A percentile compares a stretch with the other conserved stretches of the same genome.
Evolutionary conservation across 35 echinoderm and acorn worm species (phyloP).

Genomic region (Apostichopus parvimensis): DNA sequence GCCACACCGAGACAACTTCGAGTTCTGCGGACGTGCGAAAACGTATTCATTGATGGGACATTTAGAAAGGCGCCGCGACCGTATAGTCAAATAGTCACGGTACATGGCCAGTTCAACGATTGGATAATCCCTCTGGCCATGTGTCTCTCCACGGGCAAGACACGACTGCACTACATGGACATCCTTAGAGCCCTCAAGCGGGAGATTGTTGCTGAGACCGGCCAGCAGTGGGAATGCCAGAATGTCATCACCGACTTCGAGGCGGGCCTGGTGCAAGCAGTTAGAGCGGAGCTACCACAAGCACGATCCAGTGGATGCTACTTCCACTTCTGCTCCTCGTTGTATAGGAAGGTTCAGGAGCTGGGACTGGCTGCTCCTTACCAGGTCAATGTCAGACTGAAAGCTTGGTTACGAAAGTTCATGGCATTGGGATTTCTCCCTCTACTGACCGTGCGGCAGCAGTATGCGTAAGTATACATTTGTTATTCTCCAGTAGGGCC

Average conservation of each 20-base stretch:
- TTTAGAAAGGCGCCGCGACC: not conserved
- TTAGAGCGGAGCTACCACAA: constrained; percentile 49
- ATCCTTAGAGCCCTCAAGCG: constrained; percentile 52
- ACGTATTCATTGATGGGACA: constrained; percentile 1
- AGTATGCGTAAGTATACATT: constrained; percentile 24
- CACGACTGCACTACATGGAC: not conserved
- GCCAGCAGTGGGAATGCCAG: not conserved
- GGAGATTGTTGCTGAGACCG: constrained; percentile 35
- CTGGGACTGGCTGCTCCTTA: not conserved
- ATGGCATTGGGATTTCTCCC: not conserved
- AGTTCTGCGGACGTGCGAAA: constrained; percentile 18
- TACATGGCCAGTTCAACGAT: constrained; percentile 17
- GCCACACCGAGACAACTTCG: constrained; percentile 1
- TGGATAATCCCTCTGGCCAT: constrained; percentile 15
- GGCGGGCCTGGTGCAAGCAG: constrained; percentile 24
- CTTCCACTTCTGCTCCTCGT: too few relatives aligned
- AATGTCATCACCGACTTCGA: constrained; percentile 47
- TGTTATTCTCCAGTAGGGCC: too few relatives aligned
- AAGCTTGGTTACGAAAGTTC: not conserved
- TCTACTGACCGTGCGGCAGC: constrained; percentile 16
- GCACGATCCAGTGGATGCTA: constrained; percentile 48
- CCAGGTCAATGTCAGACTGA: not conserved
- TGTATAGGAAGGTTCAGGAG: too few relatives aligned
- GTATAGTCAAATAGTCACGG: constrained; percentile 9
- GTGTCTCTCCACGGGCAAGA: constrained; percentile 39